Conservation (phyloP, 2,888 invertebrate species). For the Pharmacophagus antenor region DNA sequence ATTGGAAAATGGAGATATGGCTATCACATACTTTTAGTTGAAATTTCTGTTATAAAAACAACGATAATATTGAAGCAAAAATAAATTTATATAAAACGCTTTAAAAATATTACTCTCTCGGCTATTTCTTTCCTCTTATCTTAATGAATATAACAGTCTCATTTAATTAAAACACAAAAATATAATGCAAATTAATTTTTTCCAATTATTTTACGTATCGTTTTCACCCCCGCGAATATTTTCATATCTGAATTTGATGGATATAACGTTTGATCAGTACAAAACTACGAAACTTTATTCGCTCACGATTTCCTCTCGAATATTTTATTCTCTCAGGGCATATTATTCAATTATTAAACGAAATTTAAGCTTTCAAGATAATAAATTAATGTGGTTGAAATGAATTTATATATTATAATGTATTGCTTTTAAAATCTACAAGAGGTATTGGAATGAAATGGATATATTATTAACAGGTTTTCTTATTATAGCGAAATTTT, state of each 20-base stretch:
- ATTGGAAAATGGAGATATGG: too few species aligned
- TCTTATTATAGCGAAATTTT: not conserved
- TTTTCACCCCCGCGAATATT: conserved; percentile 4
- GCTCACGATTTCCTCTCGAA: not conserved
- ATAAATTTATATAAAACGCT: not conserved
- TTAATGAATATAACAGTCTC: too few species aligned
- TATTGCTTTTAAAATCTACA: not conserved
- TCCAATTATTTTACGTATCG: not conserved
- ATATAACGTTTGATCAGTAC: not conserved
- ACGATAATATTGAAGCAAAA: not conserved
- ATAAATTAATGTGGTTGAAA: not conserved
- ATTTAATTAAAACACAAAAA: not conserved
- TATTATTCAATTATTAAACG: conserved; percentile 17
- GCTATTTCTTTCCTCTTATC: not conserved
- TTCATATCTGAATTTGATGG: not conserved
- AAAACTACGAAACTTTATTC: conserved; percentile 4
- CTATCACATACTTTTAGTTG: too few species aligned
- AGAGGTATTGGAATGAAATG: not conserved
- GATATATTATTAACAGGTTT: not conserved
- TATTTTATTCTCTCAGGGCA: conserved; percentile 1
- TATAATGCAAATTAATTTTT: not conserved
- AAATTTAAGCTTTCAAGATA: conserved; percentile 17
- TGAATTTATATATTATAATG: conserved; percentile 1
- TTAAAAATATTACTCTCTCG: not conserved
- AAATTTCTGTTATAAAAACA: not conserved